Evolutionary conservation across 2,113 vertebrate genomes (phyloP), one percentile per base, ranked within the genome.

Genomic region (Hystrix brachyura): DNA sequence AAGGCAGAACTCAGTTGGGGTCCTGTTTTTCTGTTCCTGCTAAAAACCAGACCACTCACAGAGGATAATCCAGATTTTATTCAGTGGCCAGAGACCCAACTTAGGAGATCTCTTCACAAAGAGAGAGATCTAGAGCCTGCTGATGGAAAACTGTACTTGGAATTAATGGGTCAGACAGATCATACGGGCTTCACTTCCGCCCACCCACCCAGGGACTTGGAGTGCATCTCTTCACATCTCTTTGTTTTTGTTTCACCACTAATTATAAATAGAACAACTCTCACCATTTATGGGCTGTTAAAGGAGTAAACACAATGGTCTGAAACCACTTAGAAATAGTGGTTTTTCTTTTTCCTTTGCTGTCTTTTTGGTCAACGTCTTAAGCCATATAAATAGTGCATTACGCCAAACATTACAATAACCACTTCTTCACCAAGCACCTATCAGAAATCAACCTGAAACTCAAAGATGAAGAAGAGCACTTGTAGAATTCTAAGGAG

Each of bases 251-350:
- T 80, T 87, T 93, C 76, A 74, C n/a, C 46, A 57, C 57, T 86
- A 64, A 53, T 93, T 86, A 87, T 64, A 96, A 84, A 84, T 8
- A 48, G 71, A 93, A 95, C n/a, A 90, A 94, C 21, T 57, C 93
- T 83, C 53, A 8, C 88, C 34, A 84, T 60, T 25, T 83, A 18
- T 0, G 5, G 48, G 27, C 82, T 94, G 87, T 95, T 71, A 94
- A 93, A 94, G 59, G 48, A 95, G 90, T 91, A 84, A 97, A 94
- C 27, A 51, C 46, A 74, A 46, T 8, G 1, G 60, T 86, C 62
- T 38, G 83, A 94, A 92, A 91, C 59, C 65, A 87, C 69, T 85
- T 83, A 94, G 25, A 94, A 53, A 84, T 0, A n/a, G 23, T 65
- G 95, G n/a, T n/a, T n/a, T n/a, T 60, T 43, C 29, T 74, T 94